Evolutionary conservation across 2,113 vertebrate species (phyloP).

Genomic region (Dicaeum eximium): DNA sequence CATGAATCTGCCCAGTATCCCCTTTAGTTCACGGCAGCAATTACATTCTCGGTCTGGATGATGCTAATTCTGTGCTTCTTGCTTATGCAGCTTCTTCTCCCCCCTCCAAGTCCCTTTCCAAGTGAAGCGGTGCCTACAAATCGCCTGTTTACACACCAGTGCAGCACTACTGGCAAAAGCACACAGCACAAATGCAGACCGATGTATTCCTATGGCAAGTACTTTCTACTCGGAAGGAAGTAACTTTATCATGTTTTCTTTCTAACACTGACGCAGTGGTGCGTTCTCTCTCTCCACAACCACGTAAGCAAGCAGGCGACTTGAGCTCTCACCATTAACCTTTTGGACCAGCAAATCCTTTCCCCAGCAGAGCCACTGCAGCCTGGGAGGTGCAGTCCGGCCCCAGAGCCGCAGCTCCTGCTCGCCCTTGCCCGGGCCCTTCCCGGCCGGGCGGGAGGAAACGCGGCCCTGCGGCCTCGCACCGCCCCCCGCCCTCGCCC

Average conservation of each 20-base stretch:
- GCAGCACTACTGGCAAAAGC: neutral
- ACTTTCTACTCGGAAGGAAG: neutral
- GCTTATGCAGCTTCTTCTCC: neutral
- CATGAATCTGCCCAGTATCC: neutral
- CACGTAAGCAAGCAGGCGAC: neutral
- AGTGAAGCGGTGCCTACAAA: neutral
- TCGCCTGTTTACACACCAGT: neutral
- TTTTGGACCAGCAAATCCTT: neutral
- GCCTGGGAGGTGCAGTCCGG: neutral
- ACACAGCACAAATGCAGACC: neutral
- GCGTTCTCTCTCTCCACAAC: neutral
- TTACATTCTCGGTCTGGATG: neutral
- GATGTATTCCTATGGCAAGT: neutral
- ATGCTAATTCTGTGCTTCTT: neutral
- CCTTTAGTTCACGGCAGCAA: neutral
- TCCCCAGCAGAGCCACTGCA: neutral
- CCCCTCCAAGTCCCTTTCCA: neutral
- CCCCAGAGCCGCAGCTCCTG: accelerated
- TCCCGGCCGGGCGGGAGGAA: neutral
- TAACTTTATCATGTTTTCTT: neutral
- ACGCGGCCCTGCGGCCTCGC: neutral
- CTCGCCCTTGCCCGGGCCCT: neutral
- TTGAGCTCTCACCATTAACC: neutral
- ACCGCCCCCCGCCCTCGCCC: neutral
- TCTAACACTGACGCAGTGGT: neutral